phyloP scores from a whole-genome alignment of 2,797 vertebrate genomes.

The Triplophysa bombifrons region DNA sequence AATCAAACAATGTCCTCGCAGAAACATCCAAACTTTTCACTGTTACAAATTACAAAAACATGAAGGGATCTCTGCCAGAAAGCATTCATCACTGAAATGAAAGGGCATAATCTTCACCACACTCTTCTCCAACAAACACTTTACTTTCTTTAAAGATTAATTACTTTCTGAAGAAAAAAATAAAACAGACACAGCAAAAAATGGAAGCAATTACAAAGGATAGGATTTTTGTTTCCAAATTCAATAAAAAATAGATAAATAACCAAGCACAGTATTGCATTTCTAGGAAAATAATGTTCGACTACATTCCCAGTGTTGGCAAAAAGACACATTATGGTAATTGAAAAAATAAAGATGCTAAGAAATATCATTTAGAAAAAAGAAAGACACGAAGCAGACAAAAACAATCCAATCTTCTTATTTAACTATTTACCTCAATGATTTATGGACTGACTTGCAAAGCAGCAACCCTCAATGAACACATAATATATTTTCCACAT shows the following conservation, averaged over 20 bases:
- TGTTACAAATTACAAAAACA: slow-evolving; percentile 17
- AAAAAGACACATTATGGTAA: slow-evolving; percentile 16
- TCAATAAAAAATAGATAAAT: slow-evolving; percentile 31
- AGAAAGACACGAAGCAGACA: neutral
- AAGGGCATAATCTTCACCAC: slow-evolving; percentile 33
- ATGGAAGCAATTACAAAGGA: slow-evolving; percentile 24
- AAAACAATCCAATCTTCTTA: neutral
- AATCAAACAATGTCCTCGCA: slow-evolving; percentile 3
- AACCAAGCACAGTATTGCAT: neutral
- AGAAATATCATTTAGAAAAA: neutral
- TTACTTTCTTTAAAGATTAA: slow-evolving; percentile 27
- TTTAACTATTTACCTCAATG: neutral
- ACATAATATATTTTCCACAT: too few species aligned
- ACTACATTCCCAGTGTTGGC: neutral
- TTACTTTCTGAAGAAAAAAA: slow-evolving; percentile 10
- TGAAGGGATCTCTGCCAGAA: slow-evolving; percentile 9
- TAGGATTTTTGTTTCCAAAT: slow-evolving; percentile 3
- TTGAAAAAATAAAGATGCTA: neutral
- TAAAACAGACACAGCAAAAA: neutral
- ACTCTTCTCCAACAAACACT: slow-evolving; percentile 31
- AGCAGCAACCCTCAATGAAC: neutral
- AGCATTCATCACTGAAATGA: slow-evolving; percentile 41
- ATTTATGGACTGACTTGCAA: neutral
- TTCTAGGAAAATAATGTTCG: slow-evolving; percentile 7
- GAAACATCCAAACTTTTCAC: slow-evolving; percentile 21